Base-by-base conservation (phyloP, 2,113 vertebrate species). In the Pheucticus melanocephalus region DNA sequence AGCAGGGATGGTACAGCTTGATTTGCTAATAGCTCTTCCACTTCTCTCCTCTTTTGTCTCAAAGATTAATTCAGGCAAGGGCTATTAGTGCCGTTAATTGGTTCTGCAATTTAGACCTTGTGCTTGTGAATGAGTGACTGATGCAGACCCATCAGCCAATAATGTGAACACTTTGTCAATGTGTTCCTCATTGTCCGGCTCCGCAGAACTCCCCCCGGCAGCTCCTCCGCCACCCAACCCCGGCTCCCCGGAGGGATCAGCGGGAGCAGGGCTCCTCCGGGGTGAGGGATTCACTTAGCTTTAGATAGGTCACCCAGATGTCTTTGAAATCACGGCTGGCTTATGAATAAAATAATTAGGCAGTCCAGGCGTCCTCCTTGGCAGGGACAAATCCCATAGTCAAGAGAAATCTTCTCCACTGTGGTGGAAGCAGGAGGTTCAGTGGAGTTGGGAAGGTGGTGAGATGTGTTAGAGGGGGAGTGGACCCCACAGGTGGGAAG, bases 41-140 rank as follows among this genome's bases (percentile, higher is more conserved):
- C 98, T 99, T 99, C 99, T 99, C 98, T 98, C 98, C 98, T 98
- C 98, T 99, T 99, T 99, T 98, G 99, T 99, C 98, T 99, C 98
- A 97, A 98, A 99, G 99, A 99, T 99, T 99, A 99, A 99, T 99
- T 98, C 99, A 98, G 99, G 99, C 99, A 98, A 99, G 99, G 98
- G 99, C 99, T 99, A 99, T 99, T 99, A 99, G 99, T 98, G 98
- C 98, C 98, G 99, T 99, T 99, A 99, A 99, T 99, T 99, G 99
- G 99, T 99, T 99, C 99, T 99, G 99, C 99, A 99, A 99, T 99
- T 99, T 99, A 99, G 99, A 99, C 99, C 99, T 99, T 98, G 99
- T 98, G 98, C 98, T 96, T 88, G 89, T 99, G 98, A 99, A 99
- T 99, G 99, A 99, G 98, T 99, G 99, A 99, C 98, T 98, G 99